phyloP scores from a whole-genome alignment of 2,797 vertebrate species.

The Myripristis murdjan region DNA sequence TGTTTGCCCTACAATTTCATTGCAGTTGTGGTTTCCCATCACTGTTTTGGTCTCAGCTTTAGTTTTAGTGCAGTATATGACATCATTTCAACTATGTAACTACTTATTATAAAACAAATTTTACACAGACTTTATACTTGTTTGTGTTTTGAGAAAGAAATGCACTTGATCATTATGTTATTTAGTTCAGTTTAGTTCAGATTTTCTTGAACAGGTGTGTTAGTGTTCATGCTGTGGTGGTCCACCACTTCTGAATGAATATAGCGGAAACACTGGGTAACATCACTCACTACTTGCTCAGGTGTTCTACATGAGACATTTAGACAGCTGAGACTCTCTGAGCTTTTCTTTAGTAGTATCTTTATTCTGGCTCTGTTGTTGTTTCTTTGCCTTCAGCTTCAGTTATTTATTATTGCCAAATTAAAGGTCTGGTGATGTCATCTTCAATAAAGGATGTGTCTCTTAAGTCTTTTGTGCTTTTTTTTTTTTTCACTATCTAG shows the following conservation, averaged over 20 bases:
- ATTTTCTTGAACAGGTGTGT: slow-evolving; percentile 4
- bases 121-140: neutral
- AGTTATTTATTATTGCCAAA: slow-evolving; percentile 53
- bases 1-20: slow-evolving; percentile 24
- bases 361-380: slow-evolving; percentile 40
- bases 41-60: slow-evolving; percentile 11
- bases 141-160: neutral
- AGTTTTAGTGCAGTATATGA: slow-evolving; percentile 10
- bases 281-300: neutral
- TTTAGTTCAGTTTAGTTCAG: too few species aligned
- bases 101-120: neutral
- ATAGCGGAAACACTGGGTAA: slow-evolving; percentile 2
- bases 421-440: slow-evolving; percentile 43
- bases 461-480: slow-evolving; percentile 31
- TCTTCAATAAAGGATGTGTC: slow-evolving; percentile 66
- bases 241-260: slow-evolving; percentile 2
- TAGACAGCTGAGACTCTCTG: slow-evolving; percentile 15
- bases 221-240: neutral
- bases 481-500: too few species aligned
- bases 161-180: neutral
- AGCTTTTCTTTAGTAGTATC: slow-evolving; percentile 27
- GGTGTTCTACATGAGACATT: slow-evolving; percentile 11
- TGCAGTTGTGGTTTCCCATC: neutral
- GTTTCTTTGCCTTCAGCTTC: slow-evolving; percentile 50
- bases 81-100: neutral